Conservation (phyloP, 2,888 invertebrate species). For the Mesochorus sp. region DNA sequence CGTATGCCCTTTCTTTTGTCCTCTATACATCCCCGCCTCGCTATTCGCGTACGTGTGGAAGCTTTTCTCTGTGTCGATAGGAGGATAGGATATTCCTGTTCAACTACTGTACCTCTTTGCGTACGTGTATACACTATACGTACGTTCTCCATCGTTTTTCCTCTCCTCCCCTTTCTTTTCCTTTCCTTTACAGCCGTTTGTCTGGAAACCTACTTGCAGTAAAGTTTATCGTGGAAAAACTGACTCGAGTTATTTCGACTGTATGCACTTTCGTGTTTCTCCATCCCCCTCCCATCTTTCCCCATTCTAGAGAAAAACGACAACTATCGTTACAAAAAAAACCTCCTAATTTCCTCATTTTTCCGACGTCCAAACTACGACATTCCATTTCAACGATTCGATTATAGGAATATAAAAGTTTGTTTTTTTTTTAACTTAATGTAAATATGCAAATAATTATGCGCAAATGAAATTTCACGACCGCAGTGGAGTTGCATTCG, state of each 20-base stretch:
- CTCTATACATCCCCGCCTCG: too few species aligned
- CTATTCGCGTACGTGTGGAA: not conserved
- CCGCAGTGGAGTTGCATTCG: too few species aligned
- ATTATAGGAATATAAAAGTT: too few species aligned
- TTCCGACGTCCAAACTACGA: too few species aligned
- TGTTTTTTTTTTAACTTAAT: too few species aligned
- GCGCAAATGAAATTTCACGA: too few species aligned
- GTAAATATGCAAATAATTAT: too few species aligned
- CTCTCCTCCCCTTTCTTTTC: not conserved
- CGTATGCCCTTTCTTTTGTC: constrained; percentile 30
- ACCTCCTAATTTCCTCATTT: too few species aligned
- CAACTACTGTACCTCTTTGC: too few species aligned
- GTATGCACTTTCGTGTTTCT: constrained; percentile 11
- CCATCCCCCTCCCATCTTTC: not conserved
- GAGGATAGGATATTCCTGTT: too few species aligned
- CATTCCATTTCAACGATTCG: too few species aligned
- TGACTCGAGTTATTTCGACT: constrained; percentile 23
- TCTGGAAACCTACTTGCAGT: constrained; percentile 48
- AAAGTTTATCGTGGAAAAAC: constrained; percentile 51
- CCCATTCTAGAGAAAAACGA: not conserved
- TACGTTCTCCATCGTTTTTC: not conserved
- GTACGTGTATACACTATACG: constrained; percentile 3
- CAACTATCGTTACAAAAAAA: too few species aligned
- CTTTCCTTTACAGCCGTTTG: constrained; percentile 11
- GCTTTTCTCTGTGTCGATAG: constrained; percentile 30